These are phyloP conservation scores for Polymixis lichenea DNA, from an alignment of 2,888 invertebrate species.

Conservation along the genomic window DNA sequence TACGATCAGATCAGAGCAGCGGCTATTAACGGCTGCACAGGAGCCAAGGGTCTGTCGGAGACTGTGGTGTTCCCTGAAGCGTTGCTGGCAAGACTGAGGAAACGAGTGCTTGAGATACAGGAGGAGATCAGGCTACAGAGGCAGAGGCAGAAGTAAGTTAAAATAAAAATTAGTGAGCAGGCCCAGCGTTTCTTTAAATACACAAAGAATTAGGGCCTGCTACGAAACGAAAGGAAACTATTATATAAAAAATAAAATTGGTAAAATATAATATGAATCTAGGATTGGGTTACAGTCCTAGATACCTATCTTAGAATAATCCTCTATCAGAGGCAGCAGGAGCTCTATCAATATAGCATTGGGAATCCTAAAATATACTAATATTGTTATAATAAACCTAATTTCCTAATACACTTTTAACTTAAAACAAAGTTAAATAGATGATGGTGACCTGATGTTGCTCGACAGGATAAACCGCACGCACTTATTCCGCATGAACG, in stretches of 20 bases:
- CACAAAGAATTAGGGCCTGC: too few species aligned
- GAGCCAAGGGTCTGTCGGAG: constrained; percentile 81
- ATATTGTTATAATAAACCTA: too few species aligned
- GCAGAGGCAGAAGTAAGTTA: constrained; percentile 90
- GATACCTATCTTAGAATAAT: too few species aligned
- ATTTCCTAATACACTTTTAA: not conserved
- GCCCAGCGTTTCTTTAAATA: not conserved
- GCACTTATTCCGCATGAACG: constrained; percentile 93
- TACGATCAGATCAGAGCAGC: constrained; percentile 92
- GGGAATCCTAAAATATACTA: too few species aligned
- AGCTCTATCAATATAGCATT: too few species aligned
- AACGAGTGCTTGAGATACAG: constrained; percentile 92
- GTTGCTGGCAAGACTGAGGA: constrained; percentile 90
- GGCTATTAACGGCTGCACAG: constrained; percentile 84
- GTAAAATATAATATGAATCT: too few species aligned
- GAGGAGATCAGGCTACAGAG: constrained; percentile 92
- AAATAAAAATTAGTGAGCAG: not conserved
- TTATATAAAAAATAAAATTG: too few species aligned
- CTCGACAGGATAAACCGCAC: constrained; percentile 91
- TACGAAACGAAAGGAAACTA: too few species aligned
- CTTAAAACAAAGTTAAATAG: not conserved
- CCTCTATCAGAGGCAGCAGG: too few species aligned
- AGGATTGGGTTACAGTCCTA: too few species aligned
- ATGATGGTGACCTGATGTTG: not conserved
- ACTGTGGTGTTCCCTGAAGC: constrained; percentile 92